Evolutionary conservation across 2,113 vertebrate species (phyloP).

Genomic region (Ctenomys sociabilis): DNA sequence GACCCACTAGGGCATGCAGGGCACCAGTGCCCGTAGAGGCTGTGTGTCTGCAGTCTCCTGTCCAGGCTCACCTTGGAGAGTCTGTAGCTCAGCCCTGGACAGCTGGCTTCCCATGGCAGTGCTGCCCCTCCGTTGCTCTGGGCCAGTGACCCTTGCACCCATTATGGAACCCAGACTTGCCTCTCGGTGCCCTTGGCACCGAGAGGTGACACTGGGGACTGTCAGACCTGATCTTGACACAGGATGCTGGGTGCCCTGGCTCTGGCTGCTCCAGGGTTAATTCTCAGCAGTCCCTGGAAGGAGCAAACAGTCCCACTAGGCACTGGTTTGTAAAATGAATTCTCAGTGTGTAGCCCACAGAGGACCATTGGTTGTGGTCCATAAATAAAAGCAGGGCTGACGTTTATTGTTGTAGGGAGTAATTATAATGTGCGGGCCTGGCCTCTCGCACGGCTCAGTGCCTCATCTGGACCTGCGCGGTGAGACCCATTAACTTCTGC

Average conservation of each 20-base stretch:
- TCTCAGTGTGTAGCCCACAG: slow-evolving; percentile 81
- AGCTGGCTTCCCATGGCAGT: too few relatives aligned
- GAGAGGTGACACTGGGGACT: background rate
- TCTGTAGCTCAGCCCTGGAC: background rate
- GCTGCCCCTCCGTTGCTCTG: background rate
- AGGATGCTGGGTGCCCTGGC: background rate
- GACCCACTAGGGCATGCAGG: accelerated
- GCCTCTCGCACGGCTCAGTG: slow-evolving; percentile 90
- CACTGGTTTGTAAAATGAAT: slow-evolving; percentile 83
- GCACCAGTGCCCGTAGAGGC: background rate
- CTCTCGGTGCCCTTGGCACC: background rate
- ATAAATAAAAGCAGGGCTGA: slow-evolving; percentile 92
- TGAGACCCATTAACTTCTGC: slow-evolving; percentile 91
- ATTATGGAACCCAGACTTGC: background rate
- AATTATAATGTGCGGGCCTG: slow-evolving; percentile 91
- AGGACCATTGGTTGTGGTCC: slow-evolving; percentile 86
- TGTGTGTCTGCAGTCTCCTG: accelerated
- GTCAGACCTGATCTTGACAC: background rate
- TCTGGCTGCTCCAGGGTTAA: slow-evolving; percentile 74
- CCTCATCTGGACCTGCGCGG: slow-evolving; percentile 92
- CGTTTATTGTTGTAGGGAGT: slow-evolving; percentile 92
- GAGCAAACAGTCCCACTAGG: slow-evolving; percentile 73
- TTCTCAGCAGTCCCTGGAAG: slow-evolving; percentile 58
- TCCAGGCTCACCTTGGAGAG: background rate
- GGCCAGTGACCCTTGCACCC: background rate